Base-by-base conservation (phyloP, 1,140 invertebrate species). In the Scylla paramamosain region DNA sequence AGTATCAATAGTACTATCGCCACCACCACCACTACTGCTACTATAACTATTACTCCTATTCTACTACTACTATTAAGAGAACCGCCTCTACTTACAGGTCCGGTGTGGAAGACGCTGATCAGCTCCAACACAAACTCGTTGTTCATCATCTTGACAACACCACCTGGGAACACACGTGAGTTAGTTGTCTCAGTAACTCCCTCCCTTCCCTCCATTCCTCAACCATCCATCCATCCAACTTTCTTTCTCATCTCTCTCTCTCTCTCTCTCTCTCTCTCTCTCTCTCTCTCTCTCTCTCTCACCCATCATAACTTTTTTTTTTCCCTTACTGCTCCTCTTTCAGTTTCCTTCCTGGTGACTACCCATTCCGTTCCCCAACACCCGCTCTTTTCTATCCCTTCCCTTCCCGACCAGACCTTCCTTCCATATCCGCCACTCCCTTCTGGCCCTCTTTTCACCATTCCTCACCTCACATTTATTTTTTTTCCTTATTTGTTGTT, bases 71-170 rank as follows among this genome's bases (percentile, higher is more conserved):
- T 59, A 59, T 12, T 59, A 20, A 59, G 12, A 14, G 52, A 59
- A 4, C 12, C 52, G 52, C 52, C 10, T 59, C 16, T 59, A 97
- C 97, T 97, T 97, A 98, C 98, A 97, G 98, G 98, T 94, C 98
- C 98, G 45, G 98, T 98, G 96, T 99, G 98, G 96, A 98, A 99
- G 83, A 99, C 98, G 97, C 98, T 99, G 94, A 98, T 98, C 92
- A 99, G 97, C 97, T 99, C 99, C 96, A 99, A 97, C 39, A 98
- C 98, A 97, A 98, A 99, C 96, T 99, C 98, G 96, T 97, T 98
- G 32, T 98, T 97, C 88, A 97, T 96, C 96, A 96, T 96, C 16
- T 77, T 95, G 88, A 91, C 59, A 28, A 12, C 67, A 86, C 46
- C 28, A 31, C 45, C 28, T 7, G 84, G 46, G 14, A 28, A 77